These are phyloP conservation scores for Dendrocincla tyrannina DNA, from an alignment of 2,797 vertebrate genomes.

Conservation along the genomic window DNA sequence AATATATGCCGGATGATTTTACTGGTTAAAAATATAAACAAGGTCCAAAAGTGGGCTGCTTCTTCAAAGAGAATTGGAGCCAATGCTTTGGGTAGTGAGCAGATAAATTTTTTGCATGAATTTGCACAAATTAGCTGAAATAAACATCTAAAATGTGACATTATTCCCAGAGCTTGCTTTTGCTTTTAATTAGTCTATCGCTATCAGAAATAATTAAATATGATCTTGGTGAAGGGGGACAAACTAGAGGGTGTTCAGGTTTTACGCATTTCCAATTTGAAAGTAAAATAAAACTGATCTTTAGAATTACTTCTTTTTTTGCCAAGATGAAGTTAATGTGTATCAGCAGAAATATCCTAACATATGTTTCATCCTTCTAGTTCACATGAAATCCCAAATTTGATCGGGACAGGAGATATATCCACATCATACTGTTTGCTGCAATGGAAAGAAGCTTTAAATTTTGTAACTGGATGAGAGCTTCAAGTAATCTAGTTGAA, in stretches of 20 bases:
- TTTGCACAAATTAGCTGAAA: slow-evolving; percentile 5
- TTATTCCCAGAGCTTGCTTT: not conserved
- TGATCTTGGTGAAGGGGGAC: not conserved
- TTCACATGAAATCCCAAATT: not conserved
- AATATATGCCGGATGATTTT: not conserved
- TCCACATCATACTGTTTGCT: not conserved
- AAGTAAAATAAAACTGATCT: not conserved
- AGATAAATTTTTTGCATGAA: not conserved
- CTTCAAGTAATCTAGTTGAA: not conserved
- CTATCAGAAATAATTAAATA: not conserved
- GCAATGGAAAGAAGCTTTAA: not conserved
- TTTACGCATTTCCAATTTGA: not conserved
- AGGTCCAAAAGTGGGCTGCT: not conserved
- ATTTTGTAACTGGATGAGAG: not conserved
- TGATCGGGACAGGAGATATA: not conserved
- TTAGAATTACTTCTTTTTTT: not conserved
- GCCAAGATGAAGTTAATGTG: not conserved
- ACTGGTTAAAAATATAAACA: not conserved
- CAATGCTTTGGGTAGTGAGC: not conserved
- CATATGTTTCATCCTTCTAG: not conserved
- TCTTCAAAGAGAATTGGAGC: not conserved
- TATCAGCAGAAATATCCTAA: not conserved
- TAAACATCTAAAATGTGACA: not conserved
- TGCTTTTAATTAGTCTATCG: not conserved
- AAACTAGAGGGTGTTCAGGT: not conserved